Evolutionary conservation across 2,797 vertebrate genomes (phyloP).

Genomic region (Myripristis jacobus): DNA sequence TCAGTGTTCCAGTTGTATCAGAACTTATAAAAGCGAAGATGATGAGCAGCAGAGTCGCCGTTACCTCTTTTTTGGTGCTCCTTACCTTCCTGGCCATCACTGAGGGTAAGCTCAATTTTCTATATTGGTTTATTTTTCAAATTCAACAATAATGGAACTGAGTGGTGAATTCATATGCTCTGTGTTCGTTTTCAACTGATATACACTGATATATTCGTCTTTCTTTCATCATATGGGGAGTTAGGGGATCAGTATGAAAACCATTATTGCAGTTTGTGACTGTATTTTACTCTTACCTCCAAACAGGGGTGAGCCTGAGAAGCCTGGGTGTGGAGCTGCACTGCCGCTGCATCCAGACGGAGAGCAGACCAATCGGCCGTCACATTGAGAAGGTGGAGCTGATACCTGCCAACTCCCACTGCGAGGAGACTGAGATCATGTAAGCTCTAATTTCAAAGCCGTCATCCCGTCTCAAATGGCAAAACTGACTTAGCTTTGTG

Average conservation of each 20-base stretch:
- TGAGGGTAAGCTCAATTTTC: slow-evolving; percentile 68
- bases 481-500: neutral
- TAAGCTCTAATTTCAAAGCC: slow-evolving; percentile 47
- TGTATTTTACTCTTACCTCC: slow-evolving; percentile 25
- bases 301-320: slow-evolving; percentile 67
- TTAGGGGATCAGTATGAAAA: neutral
- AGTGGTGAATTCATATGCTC: neutral
- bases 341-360: slow-evolving; percentile 78
- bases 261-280: slow-evolving; percentile 45
- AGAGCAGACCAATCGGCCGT: slow-evolving; percentile 70
- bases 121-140: neutral
- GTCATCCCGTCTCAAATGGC: neutral
- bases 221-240: neutral
- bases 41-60: slow-evolving; percentile 61
- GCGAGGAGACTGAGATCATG: slow-evolving; percentile 77
- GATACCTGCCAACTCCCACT: slow-evolving; percentile 73
- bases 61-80: slow-evolving; percentile 48
- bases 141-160: neutral
- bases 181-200: neutral
- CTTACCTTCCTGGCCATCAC: slow-evolving; percentile 54
- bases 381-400: slow-evolving; percentile 74
- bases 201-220: too few species aligned
- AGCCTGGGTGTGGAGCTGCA: slow-evolving; percentile 74
- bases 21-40: slow-evolving; percentile 48
- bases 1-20: slow-evolving; percentile 4